Percentiles rank a stretch among this genome's conserved stretches.
phyloP scores from a whole-genome alignment of 2,113 vertebrate genomes.

The Shinisaurus crocodilurus region DNA sequence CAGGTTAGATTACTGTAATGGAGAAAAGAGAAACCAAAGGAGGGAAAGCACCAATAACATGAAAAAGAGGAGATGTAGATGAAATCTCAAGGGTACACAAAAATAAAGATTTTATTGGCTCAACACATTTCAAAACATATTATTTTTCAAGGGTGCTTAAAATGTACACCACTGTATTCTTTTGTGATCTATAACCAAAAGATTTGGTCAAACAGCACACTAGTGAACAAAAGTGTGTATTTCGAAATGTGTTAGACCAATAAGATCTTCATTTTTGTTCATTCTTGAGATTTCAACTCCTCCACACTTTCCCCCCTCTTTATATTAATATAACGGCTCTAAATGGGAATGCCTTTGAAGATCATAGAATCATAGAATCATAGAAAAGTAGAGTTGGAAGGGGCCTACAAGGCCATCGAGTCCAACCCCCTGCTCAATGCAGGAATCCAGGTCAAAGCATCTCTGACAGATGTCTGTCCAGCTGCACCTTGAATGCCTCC shows the following conservation, averaged over 20 bases:
- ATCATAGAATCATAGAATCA: no score
- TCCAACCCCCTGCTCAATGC: no score
- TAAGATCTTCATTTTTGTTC: background rate
- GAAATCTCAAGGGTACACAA: background rate
- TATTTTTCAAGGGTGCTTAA: background rate
- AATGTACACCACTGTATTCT: background rate
- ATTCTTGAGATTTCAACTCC: background rate
- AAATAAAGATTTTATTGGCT: background rate
- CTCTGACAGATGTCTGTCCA: no score
- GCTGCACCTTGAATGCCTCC: no score
- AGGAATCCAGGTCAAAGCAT: no score
- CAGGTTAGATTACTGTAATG: background rate
- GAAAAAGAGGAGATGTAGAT: background rate
- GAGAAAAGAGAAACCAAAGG: background rate
- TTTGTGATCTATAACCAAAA: background rate
- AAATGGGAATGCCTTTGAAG: background rate
- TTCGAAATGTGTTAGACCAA: background rate
- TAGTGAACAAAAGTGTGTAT: background rate
- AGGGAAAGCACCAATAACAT: background rate
- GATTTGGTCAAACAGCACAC: background rate
- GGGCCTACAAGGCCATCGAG: no score
- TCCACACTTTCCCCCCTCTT: no score
- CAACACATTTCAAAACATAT: background rate
- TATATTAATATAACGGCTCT: background rate
- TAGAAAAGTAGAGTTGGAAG: no score